Evolutionary conservation across 1,140 invertebrate species (phyloP), one percentile per base, ranked within the genome.

Genomic region (Procambarus clarkii): DNA sequence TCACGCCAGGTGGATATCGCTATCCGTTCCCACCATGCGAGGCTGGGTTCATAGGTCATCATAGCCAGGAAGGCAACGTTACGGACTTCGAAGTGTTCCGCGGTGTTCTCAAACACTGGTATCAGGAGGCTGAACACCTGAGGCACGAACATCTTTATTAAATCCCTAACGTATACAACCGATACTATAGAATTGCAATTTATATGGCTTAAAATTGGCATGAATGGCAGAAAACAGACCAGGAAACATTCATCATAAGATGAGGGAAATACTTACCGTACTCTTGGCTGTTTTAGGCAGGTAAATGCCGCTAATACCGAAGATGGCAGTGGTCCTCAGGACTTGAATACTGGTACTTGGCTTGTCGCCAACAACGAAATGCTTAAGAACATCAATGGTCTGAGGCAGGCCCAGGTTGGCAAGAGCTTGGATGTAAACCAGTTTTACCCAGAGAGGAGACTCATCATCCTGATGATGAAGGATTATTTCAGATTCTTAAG

Each of bases 21-120:
- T 21, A 81, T n/a, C 13, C 79, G 21, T 50, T 34, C 11, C 79
- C 79, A 81, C 79, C 79, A 81, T 7, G 3, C 11, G 48, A 58
- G 7, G 21, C 48, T 50, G 11, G 48, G n/a, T 24, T 81, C 21
- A 48, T 21, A 54, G 18, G 11, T n/a, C 18, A n/a, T 7, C 79
- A 81, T 58, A 18, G 45, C 48, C 11, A 81, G 21, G 79, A 81
- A 81, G 21, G 79, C 79, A 5, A 54, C 58, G 18, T 21, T 81
- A 2, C 79, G 48, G 5, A 81, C 45, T 11, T 81, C 18, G 9
- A n/a, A 2, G 79, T 50, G 3, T 54, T 81, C 79, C 2, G 9
- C 24, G 48, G 58, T 54, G n/a, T 81, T 81, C 4, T 81, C 79
- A 81, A 81, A 81, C n/a, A 81, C 45, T 34, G 79, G 79, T 1